Percentiles rank a stretch among this genome's conserved stretches.
phyloP scores from a whole-genome alignment of 1,140 invertebrate species.

The Papilio polytes region DNA sequence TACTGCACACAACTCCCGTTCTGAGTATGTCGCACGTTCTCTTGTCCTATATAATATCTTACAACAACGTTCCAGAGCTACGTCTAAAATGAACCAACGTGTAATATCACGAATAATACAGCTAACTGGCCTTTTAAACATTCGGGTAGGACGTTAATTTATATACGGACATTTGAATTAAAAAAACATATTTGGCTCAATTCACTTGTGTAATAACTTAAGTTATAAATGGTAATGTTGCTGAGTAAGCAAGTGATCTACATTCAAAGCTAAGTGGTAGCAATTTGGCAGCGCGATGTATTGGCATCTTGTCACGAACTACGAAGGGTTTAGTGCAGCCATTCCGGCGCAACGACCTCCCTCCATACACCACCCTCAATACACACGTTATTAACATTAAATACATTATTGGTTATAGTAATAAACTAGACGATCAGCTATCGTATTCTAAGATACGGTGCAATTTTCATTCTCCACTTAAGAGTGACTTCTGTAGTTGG shows the following conservation, averaged over 20 bases:
- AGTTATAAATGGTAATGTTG: not conserved
- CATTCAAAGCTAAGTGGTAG: slow-evolving; percentile 12
- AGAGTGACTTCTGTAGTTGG: not conserved
- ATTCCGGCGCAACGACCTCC: not conserved
- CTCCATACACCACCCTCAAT: not conserved
- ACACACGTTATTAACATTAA: not conserved
- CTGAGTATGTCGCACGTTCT: not conserved
- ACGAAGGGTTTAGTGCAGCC: slow-evolving; percentile 17
- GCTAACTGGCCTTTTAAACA: not conserved
- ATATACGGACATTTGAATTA: not conserved
- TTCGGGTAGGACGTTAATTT: too few relatives aligned
- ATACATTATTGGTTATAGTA: not conserved
- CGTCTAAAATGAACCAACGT: not conserved
- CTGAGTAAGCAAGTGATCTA: not conserved
- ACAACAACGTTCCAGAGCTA: not conserved
- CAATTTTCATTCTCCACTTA: not conserved
- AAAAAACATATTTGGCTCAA: not conserved
- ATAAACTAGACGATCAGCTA: not conserved
- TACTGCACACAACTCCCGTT: not conserved
- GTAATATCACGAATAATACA: not conserved
- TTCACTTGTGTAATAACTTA: not conserved
- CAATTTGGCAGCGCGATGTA: slow-evolving; percentile 17
- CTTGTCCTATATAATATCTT: not conserved
- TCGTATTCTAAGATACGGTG: not conserved
- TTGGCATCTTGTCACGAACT: slow-evolving; percentile 23